These are phyloP conservation scores for Scleropages formosus DNA, from an alignment of 2,797 vertebrate genomes.

Conservation along the genomic window DNA sequence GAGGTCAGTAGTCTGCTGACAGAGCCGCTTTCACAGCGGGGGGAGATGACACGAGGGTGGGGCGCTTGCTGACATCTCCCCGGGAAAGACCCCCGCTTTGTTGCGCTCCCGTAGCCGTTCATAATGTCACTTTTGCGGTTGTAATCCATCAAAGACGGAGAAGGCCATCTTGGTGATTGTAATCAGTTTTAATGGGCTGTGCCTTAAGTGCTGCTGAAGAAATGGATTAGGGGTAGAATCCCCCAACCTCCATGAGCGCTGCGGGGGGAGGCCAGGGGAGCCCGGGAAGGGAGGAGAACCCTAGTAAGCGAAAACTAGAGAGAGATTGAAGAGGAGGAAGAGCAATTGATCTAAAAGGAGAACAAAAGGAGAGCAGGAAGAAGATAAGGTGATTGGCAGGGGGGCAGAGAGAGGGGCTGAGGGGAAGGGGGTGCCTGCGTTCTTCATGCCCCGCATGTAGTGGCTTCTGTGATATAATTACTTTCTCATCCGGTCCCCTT, in stretches of 20 bases:
- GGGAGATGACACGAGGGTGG: background rate
- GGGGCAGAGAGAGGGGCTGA: background rate
- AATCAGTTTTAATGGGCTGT: slow-evolving; percentile 60
- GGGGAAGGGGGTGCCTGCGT: slow-evolving; percentile 52
- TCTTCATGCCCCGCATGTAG: slow-evolving; percentile 65
- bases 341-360: slow-evolving; percentile 8
- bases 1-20: slow-evolving; percentile 5
- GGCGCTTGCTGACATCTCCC: background rate
- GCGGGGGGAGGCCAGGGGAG: background rate
- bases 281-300: background rate
- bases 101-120: slow-evolving; percentile 35
- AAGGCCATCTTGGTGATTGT: slow-evolving; percentile 61
- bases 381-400: background rate
- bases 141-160: slow-evolving; percentile 55
- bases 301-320: background rate
- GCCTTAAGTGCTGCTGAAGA: slow-evolving; percentile 56
- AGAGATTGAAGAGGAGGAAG: background rate
- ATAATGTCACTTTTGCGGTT: slow-evolving; percentile 44
- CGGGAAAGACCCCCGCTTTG: background rate
- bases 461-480: slow-evolving; percentile 71
- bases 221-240: slow-evolving; percentile 50
- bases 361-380: background rate
- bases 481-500: slow-evolving; percentile 63
- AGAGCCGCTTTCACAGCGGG: slow-evolving; percentile 1
- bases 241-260: slow-evolving; percentile 14